Percentiles rank a stretch among this genome's conserved stretches.
These are phyloP conservation scores for Sanderia malayensis DNA, from an alignment of 30 jellyfish, hydroid and myxozoan species.

Conservation along the genomic window DNA sequence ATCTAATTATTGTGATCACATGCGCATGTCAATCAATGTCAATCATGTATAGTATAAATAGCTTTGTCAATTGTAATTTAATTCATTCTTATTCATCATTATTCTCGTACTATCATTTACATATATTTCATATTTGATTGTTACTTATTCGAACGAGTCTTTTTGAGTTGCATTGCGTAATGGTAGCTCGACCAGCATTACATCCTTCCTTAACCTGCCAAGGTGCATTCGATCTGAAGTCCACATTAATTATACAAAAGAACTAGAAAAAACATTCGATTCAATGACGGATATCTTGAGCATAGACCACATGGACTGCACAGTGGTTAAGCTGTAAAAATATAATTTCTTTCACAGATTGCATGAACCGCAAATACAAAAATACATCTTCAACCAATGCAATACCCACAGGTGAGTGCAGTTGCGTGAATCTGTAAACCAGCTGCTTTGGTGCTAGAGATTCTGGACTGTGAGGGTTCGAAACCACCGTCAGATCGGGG, in stretches of 20 bases:
- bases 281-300: conserved; percentile 3
- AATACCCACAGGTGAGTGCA: conserved; percentile 4
- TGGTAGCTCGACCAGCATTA: no score
- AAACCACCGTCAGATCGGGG: conserved; percentile 1
- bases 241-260: conserved; percentile 1
- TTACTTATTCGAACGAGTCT: no score
- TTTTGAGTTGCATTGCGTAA: no score
- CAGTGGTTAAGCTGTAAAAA: neutral
- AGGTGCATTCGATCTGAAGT: neutral
- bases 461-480: neutral
- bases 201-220: conserved; percentile 5
- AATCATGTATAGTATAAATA: no score
- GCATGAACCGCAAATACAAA: conserved; percentile 1
- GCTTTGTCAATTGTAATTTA: no score
- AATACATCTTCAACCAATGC: no score
- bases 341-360: neutral
- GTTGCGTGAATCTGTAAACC: neutral
- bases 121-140: no score
- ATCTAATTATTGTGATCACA: no score
- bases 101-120: no score
- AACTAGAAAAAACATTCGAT: neutral
- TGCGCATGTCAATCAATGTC: no score
- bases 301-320: conserved; percentile 3
- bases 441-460: no score
- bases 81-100: no score